Conservation (phyloP, 1,140 invertebrate species). For the Schlechtendalia chinensis region DNA sequence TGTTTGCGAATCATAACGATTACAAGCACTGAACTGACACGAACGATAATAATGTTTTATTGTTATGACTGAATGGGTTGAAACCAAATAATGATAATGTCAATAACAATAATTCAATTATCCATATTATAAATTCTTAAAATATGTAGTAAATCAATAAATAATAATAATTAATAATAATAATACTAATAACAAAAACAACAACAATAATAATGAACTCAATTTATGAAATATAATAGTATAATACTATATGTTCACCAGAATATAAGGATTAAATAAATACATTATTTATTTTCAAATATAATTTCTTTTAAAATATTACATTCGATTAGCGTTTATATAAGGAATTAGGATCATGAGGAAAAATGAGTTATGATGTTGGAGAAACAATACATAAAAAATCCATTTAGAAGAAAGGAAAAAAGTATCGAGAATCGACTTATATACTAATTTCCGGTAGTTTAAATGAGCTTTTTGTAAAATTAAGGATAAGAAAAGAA, state of each 20-base stretch:
- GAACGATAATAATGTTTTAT: too few species aligned
- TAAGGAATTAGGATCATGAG: not conserved
- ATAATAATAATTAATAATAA: too few species aligned
- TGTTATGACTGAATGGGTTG: too few species aligned
- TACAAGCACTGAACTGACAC: too few species aligned
- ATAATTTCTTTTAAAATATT: not conserved
- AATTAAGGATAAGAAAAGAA: conserved; percentile 16
- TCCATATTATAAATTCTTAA: not conserved
- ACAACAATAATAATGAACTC: too few species aligned
- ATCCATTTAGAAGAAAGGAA: not conserved
- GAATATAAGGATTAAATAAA: not conserved
- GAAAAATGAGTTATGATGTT: conserved; percentile 17
- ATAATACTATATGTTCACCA: not conserved
- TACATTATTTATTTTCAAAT: not conserved
- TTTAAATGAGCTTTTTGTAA: conserved; percentile 11
- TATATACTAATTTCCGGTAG: conserved; percentile 39
- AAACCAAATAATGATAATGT: not conserved
- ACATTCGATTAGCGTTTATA: not conserved
- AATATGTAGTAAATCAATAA: not conserved
- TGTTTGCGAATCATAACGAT: too few species aligned
- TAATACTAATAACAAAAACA: too few species aligned
- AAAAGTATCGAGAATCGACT: not conserved
- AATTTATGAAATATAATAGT: not conserved
- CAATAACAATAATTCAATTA: not conserved
- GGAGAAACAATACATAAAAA: conserved; percentile 20